Evolutionary conservation across 2,888 invertebrate species (phyloP), one percentile per base, ranked within the genome.

Genomic region (Erebia epiphron): DNA sequence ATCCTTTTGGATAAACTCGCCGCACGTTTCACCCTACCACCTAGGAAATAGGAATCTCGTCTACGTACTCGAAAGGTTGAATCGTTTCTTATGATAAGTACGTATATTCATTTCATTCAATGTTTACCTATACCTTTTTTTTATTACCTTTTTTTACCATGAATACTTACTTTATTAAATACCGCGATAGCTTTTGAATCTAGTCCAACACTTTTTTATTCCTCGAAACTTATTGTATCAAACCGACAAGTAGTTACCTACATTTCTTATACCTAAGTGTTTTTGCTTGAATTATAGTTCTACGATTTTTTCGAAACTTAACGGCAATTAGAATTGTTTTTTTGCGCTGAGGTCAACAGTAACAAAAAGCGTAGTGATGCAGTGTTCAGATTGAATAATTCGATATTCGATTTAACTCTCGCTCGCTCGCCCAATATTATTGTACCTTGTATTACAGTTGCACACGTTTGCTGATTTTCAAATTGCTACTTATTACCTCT

Each of bases 301-400:
- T 11, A 50, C 46, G 54, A 41, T 65, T 69, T 65, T 70, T 67
- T 46, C 60, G 1, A 66, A 58, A 26, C 57, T 10, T 57, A 16
- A 50, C 52, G 66, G 64, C 54, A 65, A 61, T 66, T 68, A 18
- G 26, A 61, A 62, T 68, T 54, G 26, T 26, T 66, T 68, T n/a
- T 73, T 68, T 70, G 58, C 62, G 46, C 68, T 63, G 66, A 72
- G 72, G 69, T 74, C 73, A 67, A 62, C 68, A 67, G 62, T 69
- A 62, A 68, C 64, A 69, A 74, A 74, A 72, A 70, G 58, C 70
- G 56, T 63, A 61, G 70, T 50, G 70, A 63, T 68, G 67, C 71
- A 66, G 57, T 60, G 62, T 35, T 52, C 72, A 69, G 69, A 74
- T 74, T 70, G 70, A 67, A 74, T 74, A 69, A 74, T 74, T 72